Base-by-base conservation (phyloP, 2,113 vertebrate genomes). In the Colistium nudipinnis region DNA sequence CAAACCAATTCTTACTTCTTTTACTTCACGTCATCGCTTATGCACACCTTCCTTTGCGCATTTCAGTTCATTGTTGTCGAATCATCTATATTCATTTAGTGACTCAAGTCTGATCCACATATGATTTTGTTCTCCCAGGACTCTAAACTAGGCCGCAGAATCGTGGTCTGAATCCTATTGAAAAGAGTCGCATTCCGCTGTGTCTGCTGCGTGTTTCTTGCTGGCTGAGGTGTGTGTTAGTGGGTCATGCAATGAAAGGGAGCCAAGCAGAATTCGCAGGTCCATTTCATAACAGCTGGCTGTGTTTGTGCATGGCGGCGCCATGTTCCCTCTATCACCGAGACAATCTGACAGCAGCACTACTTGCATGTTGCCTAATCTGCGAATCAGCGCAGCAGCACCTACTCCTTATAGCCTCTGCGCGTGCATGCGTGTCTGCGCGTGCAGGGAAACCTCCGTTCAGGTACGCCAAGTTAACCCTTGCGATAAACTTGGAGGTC, bases 221-320 rank as follows among this genome's bases (percentile, higher is more conserved):
- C 17, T 14, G 35, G 55, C 43, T 51, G 55, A 27, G 33, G 57
- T 60, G 49, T 56, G 31, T 57, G 54, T 81, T 53, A 52, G 48
- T 72, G 70, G 60, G 53, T 67, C 53, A 60, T 36, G 45, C 24
- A 19, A n/a, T 7, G 36, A 55, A 47, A 52, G 20, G 31, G 28
- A 70, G 53, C 20, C 55, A 61, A 52, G 38, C 66, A 75, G 53
- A 53, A 72, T 36, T 60, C 53, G 47, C 70, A 66, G 74, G 72
- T 59, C 76, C 53, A 38, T 89, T 83, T 85, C 83, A 83, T 83
- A 86, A 86, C 79, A 87, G 51, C 53, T 57, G 30, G 10, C 62
- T 59, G 78, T 80, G 68, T 79, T 85, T 82, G 76, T 81, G 80
- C 62, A n/a, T 41, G 66, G 62, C 20, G 90, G 87, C 81, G 78